Base-by-base conservation (phyloP, 1,140 invertebrate species). In the Cyclargus thomasi region DNA sequence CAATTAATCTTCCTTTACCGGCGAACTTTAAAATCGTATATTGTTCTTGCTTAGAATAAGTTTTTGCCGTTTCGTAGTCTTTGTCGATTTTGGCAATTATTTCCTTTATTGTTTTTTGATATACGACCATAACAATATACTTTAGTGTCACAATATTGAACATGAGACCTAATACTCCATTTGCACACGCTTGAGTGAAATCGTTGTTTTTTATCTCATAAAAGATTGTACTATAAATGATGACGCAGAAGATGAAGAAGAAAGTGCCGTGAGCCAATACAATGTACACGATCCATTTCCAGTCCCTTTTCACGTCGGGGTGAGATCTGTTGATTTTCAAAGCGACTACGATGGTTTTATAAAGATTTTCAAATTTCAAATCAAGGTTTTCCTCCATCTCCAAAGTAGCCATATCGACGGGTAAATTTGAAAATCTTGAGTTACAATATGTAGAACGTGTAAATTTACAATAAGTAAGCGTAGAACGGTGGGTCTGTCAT, bases 341-440 rank as follows among this genome's bases (percentile, higher is more conserved):
- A 21, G 72, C 68, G 10, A 64, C 36, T 47, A 70, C 36, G 65
- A 77, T 76, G 11, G 72, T 57, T 67, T 73, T 77, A 68, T 77
- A 84, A 1, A 78, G 57, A 47, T 72, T 76, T 63, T 82, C 76
- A 67, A 80, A 84, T 63, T 79, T 69, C 20, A 82, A 66, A 64
- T 82, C 17, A 20, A 21, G 17, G 21, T 4, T 6, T 20, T 39
- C 36, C 1, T 39, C 2, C 36, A 39, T 39, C 36, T 39, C 7
- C 3, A 20, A 21, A 10, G 17, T 20, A 6, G 55, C 18, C 55
- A 20, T 57, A 17, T 17, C 7, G 16, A 55, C 53, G 53, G n/a
- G n/a, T n/a, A n/a, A n/a, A n/a, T n/a, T n/a, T n/a, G n/a, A n/a
- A n/a, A n/a, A n/a, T n/a, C n/a, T n/a, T n/a, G n/a, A n/a, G n/a